Conservation (phyloP, 2,113 vertebrate genomes). For the Cepphus grylle region DNA sequence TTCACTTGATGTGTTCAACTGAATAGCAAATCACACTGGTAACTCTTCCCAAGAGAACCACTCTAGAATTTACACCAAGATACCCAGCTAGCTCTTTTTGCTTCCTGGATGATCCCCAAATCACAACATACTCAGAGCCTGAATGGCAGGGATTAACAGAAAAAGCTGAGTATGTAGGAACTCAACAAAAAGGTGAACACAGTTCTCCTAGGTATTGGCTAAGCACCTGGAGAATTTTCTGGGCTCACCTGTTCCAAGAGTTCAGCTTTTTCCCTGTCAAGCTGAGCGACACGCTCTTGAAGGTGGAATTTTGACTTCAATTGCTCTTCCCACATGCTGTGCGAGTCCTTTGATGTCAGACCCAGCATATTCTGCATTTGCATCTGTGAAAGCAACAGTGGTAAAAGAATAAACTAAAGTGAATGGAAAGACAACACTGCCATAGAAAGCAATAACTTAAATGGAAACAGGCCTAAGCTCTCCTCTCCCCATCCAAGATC, state of each 20-base stretch:
- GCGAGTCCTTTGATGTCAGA: slow-evolving; percentile 77
- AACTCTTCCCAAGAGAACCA: neutral
- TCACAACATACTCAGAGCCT: neutral
- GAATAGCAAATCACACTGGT: neutral
- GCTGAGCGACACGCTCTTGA: slow-evolving; percentile 78
- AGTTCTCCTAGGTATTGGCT: neutral
- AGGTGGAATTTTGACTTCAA: slow-evolving; percentile 80
- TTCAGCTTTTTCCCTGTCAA: slow-evolving; percentile 39
- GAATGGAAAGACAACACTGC: neutral
- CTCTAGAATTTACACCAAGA: neutral
- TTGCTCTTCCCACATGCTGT: slow-evolving; percentile 84
- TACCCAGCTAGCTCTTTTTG: neutral
- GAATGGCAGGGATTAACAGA: neutral
- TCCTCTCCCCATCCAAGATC: neutral
- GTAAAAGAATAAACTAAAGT: neutral
- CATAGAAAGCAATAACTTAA: neutral
- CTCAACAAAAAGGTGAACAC: neutral
- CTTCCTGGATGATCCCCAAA: neutral
- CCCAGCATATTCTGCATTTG: slow-evolving; percentile 80
- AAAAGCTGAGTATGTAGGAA: neutral
- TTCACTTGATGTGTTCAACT: neutral
- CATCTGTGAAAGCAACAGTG: slow-evolving; percentile 58
- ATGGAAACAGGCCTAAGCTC: neutral
- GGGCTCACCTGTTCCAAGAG: slow-evolving; percentile 32
- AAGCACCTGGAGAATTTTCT: neutral